Base-by-base conservation (phyloP, 2,888 invertebrate species). In the Amblyteles armatorius region DNA sequence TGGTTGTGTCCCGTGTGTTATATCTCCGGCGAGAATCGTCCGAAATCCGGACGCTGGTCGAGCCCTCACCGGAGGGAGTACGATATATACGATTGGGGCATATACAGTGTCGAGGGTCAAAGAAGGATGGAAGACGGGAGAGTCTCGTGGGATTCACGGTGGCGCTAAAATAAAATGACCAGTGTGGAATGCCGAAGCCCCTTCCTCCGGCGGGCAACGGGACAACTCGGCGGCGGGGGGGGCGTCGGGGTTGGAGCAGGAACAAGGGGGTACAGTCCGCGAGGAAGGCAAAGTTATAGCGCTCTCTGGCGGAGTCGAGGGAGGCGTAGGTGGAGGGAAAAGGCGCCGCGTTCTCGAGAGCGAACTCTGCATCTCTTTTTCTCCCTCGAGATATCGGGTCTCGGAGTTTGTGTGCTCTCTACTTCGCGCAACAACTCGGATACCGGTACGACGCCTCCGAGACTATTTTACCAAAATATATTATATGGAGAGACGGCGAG, bases 161-260 rank as follows among this genome's bases (percentile, higher is more conserved):
- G 92, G 92, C 92, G 93, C 92, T 92, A 92, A 92, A 93, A 93
- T 92, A 93, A 93, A 93, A 93, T 92, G 92, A 93, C 90, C 91
- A 91, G 87, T 87, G 88, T 88, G 92, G 91, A 92, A 92, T 92
- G 92, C 90, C 88, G 91, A 90, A 90, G 91, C 89, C 74, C 60
- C 67, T 36, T 52, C 57, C 55, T 48, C 63, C 60, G 60, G 63
- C 60, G 69, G 74, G n/a, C 80, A 83, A 76, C 83, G 79, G 80
- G 69, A 83, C 67, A 40, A 40, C 40, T 40, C 40, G 80, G 65
- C 57, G 83, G 76, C 57, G 44, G 57, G 69, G 57, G 69, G 36
- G 11, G 3, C 55, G 44, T 33, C 40, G 48, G 69, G 73, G 69
- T 67, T 83, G 69, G 73, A 72, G 26, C 29, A 13, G 60, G 4